These are phyloP conservation scores for Cenopis cana DNA, from an alignment of 2,888 invertebrate genomes.

Conservation along the genomic window DNA sequence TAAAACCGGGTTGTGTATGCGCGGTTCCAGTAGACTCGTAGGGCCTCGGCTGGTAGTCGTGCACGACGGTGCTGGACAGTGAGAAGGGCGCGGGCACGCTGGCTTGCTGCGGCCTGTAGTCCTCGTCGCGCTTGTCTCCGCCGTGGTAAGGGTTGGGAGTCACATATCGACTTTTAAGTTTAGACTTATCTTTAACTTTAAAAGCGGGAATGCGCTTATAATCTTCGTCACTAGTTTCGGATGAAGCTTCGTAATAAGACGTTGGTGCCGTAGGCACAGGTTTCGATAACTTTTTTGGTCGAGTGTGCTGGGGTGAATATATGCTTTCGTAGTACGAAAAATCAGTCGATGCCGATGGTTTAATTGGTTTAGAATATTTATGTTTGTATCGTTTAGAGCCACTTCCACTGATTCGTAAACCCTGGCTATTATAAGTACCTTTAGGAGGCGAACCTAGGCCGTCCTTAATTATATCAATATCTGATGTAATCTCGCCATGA, in stretches of 20 bases:
- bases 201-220: conserved; percentile 66
- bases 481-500: conserved; percentile 76
- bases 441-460: conserved; percentile 67
- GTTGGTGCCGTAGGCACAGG: conserved; percentile 58
- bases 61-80: conserved; percentile 71
- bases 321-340: conserved; percentile 78
- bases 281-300: conserved; percentile 59
- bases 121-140: conserved; percentile 63
- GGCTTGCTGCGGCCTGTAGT: conserved; percentile 62
- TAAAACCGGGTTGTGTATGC: conserved; percentile 54
- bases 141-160: conserved; percentile 50
- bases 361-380: conserved; percentile 63
- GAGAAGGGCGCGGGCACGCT: conserved; percentile 68
- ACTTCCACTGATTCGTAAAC: conserved; percentile 62
- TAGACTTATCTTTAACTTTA: conserved; percentile 64
- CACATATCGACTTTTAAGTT: conserved; percentile 58
- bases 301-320: conserved; percentile 62
- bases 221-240: conserved; percentile 60
- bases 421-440: conserved; percentile 72
- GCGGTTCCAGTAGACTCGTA: conserved; percentile 51
- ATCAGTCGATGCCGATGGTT: conserved; percentile 59
- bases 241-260: conserved; percentile 50
- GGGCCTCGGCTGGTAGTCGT: conserved; percentile 70
- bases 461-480: conserved; percentile 68
- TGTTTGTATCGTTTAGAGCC: conserved; percentile 59